Base-by-base conservation (phyloP, 2,888 invertebrate species). In the Meteorus colon region DNA sequence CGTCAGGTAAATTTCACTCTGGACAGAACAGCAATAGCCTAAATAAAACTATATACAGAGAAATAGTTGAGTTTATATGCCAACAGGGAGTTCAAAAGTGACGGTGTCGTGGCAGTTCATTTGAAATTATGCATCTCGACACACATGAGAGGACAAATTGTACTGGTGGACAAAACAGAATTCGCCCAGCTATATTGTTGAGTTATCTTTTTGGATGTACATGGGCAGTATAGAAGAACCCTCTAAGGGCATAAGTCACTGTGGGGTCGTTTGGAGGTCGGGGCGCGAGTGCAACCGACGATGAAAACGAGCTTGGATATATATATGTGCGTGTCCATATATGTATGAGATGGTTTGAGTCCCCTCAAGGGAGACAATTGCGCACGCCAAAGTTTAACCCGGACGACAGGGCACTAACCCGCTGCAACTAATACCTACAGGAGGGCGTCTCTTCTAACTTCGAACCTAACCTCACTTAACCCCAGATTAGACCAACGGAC, bases 401-500 rank as follows among this genome's bases (percentile, higher is more conserved):
- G 80, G 75, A 79, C 77, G 78, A 80, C 76, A 75, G 76, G 77
- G 77, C 77, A 80, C 74, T 82, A 83, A 82, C 80, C 80, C 77
- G 80, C 77, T 83, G 81, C 83, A 84, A 83, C 83, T 85, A 84
- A 86, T 85, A 84, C 82, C 81, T 73, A 80, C 75, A 55, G 19
- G 19, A 55, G 55, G 19, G 81, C 82, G 81, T 83, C 82, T 81
- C 82, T 83, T 84, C 82, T 82, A 86, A 85, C 84, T 83, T 84
- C 10, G 19, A 84, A 85, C 82, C 83, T 81, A 80, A 82, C 82
- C 81, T 81, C 83, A 84, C 84, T 86, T 86, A 83, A 83, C 81
- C 84, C 83, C 83, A 86, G 86, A 87, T 87, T 86, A 86, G 83
- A 82, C 82, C 83, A 83, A 80, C 82, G 82, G 83, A 81, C 80